Conservation (phyloP, 2,888 invertebrate genomes). For the Periphyllus acericola region DNA sequence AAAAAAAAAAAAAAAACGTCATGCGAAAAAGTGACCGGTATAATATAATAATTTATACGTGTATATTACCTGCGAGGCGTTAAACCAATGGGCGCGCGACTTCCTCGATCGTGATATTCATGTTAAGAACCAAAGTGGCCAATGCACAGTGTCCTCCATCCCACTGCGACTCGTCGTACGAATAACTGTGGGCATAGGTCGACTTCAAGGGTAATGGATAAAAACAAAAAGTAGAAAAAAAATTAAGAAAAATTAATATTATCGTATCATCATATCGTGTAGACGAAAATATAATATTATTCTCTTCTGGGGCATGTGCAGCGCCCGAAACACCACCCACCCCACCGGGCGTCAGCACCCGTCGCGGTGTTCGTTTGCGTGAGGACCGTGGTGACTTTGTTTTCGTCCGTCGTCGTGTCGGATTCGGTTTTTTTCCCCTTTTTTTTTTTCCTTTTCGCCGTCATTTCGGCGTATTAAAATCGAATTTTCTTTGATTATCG, state of each 20-base stretch:
- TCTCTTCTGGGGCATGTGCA: not conserved
- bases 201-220: too few relatives aligned
- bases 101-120: too few relatives aligned
- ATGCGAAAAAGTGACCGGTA: not conserved
- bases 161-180: too few relatives aligned
- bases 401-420: not conserved
- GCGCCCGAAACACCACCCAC: not conserved
- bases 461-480: slow-evolving; percentile 13
- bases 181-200: too few relatives aligned
- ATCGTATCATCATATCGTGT: not conserved
- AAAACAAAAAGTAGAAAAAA: too few relatives aligned
- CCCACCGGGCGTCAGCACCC: not conserved
- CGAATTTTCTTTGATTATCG: slow-evolving; percentile 34
- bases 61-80: too few relatives aligned
- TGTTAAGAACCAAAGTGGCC: too few relatives aligned
- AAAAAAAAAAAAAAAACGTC: not conserved
- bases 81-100: too few relatives aligned
- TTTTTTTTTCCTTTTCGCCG: not conserved
- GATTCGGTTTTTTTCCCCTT: not conserved
- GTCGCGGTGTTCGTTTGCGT: not conserved
- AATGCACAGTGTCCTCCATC: too few relatives aligned
- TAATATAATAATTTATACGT: not conserved
- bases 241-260: too few relatives aligned
- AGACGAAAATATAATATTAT: not conserved
- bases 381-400: not conserved